Evolutionary conservation across 2,888 invertebrate species (phyloP).

Genomic region (Muscina levida): DNA sequence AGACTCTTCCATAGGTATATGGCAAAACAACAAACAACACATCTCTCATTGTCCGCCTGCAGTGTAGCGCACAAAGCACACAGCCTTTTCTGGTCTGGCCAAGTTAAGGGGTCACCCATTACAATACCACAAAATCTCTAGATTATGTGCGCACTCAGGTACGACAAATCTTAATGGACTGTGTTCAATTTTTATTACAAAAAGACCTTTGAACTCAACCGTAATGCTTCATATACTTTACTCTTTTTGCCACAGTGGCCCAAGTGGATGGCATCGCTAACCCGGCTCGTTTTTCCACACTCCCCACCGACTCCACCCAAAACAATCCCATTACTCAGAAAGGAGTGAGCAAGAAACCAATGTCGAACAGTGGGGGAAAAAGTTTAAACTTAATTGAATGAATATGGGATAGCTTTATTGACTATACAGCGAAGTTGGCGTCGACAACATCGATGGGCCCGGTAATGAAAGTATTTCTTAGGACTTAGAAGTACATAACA

Average conservation of each 20-base stretch:
- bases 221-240: constrained; percentile 57
- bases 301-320: background rate
- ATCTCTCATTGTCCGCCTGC: no score
- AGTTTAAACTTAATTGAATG: no score
- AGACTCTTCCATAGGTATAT: constrained; percentile 9
- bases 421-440: no score
- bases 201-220: constrained; percentile 65
- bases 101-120: constrained; percentile 60
- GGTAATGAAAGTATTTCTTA: no score
- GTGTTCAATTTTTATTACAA: constrained; percentile 73
- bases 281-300: background rate
- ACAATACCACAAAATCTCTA: constrained; percentile 62
- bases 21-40: background rate
- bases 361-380: no score
- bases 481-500: no score
- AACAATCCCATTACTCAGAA: background rate
- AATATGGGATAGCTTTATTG: no score
- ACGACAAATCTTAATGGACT: constrained; percentile 74
- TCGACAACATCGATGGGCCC: no score
- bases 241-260: background rate
- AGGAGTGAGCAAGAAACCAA: background rate
- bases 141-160: constrained; percentile 73
- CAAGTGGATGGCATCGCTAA: background rate
- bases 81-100: constrained; percentile 20
- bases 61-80: constrained; percentile 38